phyloP scores from a whole-genome alignment of 2,797 vertebrate species.

The Sphenopsis melanotis region DNA sequence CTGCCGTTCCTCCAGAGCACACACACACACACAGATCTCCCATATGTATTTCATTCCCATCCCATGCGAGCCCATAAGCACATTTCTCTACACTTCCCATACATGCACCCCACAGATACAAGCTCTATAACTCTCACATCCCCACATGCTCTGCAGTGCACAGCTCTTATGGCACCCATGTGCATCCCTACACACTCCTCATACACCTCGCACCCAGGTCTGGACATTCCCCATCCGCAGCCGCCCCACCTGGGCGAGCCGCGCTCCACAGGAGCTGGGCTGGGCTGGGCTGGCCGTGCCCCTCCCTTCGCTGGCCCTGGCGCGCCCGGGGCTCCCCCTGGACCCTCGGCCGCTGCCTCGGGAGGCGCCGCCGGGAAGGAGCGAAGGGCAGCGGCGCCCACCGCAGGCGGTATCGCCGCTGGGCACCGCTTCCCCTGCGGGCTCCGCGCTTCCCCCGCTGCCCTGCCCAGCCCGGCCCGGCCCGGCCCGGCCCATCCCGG shows the following conservation, averaged over 20 bases:
- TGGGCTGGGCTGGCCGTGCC: not conserved
- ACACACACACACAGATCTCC: too few species aligned
- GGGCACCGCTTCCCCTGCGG: not conserved
- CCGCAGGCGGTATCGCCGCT: not conserved
- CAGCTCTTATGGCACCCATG: fast-evolving
- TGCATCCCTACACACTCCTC: fast-evolving
- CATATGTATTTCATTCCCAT: fast-evolving
- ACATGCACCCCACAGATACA: fast-evolving
- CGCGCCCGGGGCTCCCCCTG: too few species aligned
- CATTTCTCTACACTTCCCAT: not conserved
- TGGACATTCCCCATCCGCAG: fast-evolving
- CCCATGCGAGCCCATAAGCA: not conserved
- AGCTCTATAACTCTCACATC: fast-evolving
- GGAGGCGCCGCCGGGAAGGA: not conserved
- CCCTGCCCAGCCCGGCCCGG: not conserved
- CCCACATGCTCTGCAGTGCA: fast-evolving
- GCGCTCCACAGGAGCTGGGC: not conserved
- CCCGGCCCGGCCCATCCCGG: fast-evolving
- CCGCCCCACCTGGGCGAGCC: not conserved
- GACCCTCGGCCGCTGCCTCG: not conserved
- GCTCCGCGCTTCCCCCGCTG: not conserved
- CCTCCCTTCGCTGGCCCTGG: fast-evolving
- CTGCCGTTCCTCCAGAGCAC: fast-evolving
- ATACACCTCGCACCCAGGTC: too few species aligned
- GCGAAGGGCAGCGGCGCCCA: not conserved